Conservation (phyloP, 2,113 vertebrate species). For the Thalassarche chlororhynchos region DNA sequence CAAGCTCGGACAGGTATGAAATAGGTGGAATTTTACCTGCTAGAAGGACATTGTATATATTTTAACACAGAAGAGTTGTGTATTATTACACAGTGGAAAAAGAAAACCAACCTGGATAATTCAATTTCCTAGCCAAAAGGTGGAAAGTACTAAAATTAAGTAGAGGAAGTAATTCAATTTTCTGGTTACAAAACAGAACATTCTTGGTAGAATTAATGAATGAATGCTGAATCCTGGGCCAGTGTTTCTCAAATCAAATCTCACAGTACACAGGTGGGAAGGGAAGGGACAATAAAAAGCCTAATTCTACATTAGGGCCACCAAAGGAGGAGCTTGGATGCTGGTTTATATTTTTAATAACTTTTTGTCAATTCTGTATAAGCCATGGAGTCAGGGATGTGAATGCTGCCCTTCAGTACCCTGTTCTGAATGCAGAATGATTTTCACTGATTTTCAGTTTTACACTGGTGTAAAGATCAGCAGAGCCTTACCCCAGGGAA, state of each 20-base stretch:
- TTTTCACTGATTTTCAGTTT: not conserved
- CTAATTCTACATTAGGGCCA: not conserved
- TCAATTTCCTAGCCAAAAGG: slow-evolving; percentile 5
- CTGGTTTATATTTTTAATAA: not conserved
- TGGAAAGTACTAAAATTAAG: slow-evolving; percentile 30
- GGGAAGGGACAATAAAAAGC: not conserved
- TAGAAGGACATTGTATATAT: not conserved
- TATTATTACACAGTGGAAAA: not conserved
- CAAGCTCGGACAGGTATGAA: not conserved
- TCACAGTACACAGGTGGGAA: not conserved
- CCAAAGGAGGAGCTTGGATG: not conserved
- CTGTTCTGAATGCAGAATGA: not conserved
- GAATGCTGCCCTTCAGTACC: not conserved
- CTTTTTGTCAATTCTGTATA: not conserved
- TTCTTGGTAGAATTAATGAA: slow-evolving; percentile 54
- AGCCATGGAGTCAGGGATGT: not conserved
- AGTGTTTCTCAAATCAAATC: not conserved
- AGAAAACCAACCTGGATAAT: not conserved
- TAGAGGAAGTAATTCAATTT: slow-evolving; percentile 1
- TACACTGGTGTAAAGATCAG: not conserved
- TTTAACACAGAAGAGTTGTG: not conserved
- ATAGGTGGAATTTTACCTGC: not conserved
- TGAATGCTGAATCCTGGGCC: not conserved
- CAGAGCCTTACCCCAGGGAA: not conserved
- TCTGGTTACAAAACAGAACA: slow-evolving; percentile 22